Evolutionary conservation across 2,888 invertebrate genomes (phyloP).

Genomic region (Chymomyza amoena): DNA sequence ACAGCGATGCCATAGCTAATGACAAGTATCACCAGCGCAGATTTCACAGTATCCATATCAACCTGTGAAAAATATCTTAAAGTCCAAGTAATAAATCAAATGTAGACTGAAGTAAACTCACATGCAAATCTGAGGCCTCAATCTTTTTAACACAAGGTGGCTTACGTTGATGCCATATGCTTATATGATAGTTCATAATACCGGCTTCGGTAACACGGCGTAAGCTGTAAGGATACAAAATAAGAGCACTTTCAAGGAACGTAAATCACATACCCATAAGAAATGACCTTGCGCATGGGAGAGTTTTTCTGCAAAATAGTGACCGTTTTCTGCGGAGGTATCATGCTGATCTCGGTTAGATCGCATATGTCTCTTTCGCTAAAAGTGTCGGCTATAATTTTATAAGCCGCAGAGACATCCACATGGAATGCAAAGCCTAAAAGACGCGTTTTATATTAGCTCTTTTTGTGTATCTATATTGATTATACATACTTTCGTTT

Average conservation of each 20-base stretch:
- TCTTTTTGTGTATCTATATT: not conserved
- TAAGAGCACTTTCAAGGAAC: constrained; percentile 22
- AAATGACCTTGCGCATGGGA: constrained; percentile 81
- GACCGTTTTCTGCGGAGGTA: constrained; percentile 81
- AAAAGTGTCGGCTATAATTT: constrained; percentile 83
- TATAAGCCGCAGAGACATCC: constrained; percentile 84
- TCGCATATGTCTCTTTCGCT: constrained; percentile 84
- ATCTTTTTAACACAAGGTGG: constrained; percentile 81
- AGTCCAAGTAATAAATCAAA: not conserved
- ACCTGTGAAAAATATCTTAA: constrained; percentile 76
- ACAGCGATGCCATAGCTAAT: constrained; percentile 79
- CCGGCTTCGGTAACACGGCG: constrained; percentile 82
- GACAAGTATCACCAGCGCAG: constrained; percentile 80
- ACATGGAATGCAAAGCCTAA: constrained; percentile 85
- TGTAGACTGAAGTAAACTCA: constrained; percentile 43
- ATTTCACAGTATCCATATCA: constrained; percentile 81
- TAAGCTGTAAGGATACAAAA: constrained; percentile 70
- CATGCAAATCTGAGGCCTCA: constrained; percentile 75
- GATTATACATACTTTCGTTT: constrained; percentile 78
- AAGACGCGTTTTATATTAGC: not conserved
- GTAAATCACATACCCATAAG: not conserved
- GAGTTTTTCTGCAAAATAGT: constrained; percentile 82
- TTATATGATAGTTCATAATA: constrained; percentile 81
- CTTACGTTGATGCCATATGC: constrained; percentile 82
- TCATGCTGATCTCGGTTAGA: constrained; percentile 82